Conservation (phyloP, 2,113 vertebrate genomes). For the Cyanoramphus novaezelandiae region DNA sequence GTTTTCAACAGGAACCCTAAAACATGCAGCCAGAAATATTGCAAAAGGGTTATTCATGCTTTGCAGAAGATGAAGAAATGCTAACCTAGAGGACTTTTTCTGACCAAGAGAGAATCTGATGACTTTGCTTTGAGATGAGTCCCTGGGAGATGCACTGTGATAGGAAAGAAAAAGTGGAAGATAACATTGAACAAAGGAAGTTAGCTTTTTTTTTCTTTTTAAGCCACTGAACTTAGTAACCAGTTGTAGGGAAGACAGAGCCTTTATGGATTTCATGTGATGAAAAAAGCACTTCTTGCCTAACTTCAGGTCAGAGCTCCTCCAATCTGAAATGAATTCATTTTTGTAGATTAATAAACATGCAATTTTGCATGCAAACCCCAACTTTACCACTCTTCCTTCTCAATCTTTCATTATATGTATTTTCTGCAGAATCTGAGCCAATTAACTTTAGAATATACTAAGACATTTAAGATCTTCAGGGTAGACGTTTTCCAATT, state of each 20-base stretch:
- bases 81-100: conserved; percentile 99
- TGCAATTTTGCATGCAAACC: neutral
- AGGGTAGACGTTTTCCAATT: neutral
- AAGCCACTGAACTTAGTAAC: neutral
- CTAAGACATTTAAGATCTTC: neutral
- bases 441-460: neutral
- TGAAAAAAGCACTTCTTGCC: neutral
- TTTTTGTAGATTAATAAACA: neutral
- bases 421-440: neutral
- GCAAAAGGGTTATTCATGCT: conserved; percentile 73
- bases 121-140: conserved; percentile 95
- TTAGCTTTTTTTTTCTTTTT: neutral
- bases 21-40: conserved; percentile 56
- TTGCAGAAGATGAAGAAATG: conserved; percentile 67
- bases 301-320: neutral
- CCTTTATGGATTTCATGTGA: neutral
- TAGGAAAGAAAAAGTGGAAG: conserved; percentile 76
- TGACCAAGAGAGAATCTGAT: conserved; percentile 97
- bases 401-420: neutral
- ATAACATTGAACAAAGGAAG: conserved; percentile 69
- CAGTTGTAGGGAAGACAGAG: neutral
- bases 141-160: conserved; percentile 86
- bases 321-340: neutral
- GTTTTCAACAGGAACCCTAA: conserved; percentile 3
- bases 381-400: neutral